phyloP scores from a whole-genome alignment of 1,140 invertebrate genomes.

The Eriosoma lanigerum region DNA sequence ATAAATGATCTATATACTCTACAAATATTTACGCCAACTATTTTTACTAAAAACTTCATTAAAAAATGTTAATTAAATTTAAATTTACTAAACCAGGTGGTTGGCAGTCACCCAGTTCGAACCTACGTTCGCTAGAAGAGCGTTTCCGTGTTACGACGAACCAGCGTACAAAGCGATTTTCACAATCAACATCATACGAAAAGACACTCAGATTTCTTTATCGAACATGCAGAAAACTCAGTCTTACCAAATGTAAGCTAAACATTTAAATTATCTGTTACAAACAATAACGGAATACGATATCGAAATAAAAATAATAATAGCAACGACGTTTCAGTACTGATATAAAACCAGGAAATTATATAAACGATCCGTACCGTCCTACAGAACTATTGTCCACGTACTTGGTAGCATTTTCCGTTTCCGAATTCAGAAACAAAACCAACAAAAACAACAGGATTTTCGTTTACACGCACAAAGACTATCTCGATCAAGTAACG shows the following conservation, averaged over 20 bases:
- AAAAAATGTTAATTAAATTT: no score
- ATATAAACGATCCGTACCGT: slow-evolving; percentile 23
- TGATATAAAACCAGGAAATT: not conserved
- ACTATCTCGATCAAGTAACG: slow-evolving; percentile 62
- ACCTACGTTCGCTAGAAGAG: slow-evolving; percentile 69
- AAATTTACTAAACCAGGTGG: no score
- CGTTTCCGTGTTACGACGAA: slow-evolving; percentile 80
- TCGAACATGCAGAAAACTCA: not conserved
- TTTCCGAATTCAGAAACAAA: slow-evolving; percentile 65
- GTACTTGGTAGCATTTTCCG: slow-evolving; percentile 72
- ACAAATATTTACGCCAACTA: no score
- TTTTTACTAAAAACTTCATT: no score
- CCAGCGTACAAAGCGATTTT: slow-evolving; percentile 73
- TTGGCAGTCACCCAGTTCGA: slow-evolving; percentile 71
- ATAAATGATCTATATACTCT: no score
- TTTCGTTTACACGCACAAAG: slow-evolving; percentile 68
- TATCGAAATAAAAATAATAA: not conserved
- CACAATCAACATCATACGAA: slow-evolving; percentile 57
- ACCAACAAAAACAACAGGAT: slow-evolving; percentile 63
- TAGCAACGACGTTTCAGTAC: slow-evolving; percentile 55
- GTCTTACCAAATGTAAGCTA: slow-evolving; percentile 53
- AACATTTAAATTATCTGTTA: slow-evolving; percentile 56
- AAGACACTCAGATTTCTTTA: slow-evolving; percentile 22
- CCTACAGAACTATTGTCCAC: slow-evolving; percentile 68
- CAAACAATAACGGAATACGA: not conserved